Base-by-base conservation (phyloP, 2,888 invertebrate species). In the Loripinus fragilis region DNA sequence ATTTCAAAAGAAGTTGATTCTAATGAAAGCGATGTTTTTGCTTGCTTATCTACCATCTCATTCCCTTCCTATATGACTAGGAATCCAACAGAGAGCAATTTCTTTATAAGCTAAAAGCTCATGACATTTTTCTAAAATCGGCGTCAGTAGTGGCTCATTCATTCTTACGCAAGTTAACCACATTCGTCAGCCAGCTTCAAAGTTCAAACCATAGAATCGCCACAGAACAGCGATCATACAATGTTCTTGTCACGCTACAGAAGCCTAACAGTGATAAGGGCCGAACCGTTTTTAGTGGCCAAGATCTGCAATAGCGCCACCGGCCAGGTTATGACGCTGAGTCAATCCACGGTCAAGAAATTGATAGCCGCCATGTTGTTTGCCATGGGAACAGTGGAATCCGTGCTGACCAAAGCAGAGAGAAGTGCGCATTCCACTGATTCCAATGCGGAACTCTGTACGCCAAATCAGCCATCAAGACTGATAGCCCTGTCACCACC, bases 201-300 rank as follows among this genome's bases (percentile, higher is more conserved):
- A n/a, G n/a, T n/a, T n/a, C n/a, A 41, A 41, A 41, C 8, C 15
- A 41, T 41, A 15, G 41, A 41, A 7, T 41, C 50, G 8, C 50
- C 50, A 50, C 50, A 50, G n/a, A 20, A 50, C 50, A 50, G n/a
- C 17, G n/a, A n/a, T n/a, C 50, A 50, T 5, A 50, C 50, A 50
- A 10, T 50, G 8, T 50, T 50, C 20, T 20, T 50, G 50, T 50
- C 50, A 7, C 5, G 50, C 15, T 50, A 50, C 50, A 50, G 23
- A 23, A 50, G 50, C n/a, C n/a, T 50, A n/a, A 23, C 50, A n/a
- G 50, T 50, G 5, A 23, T 50, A 50, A 50, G n/a, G 23, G n/a
- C 50, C 5, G 50, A 50, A 23, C 8, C 10, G 10, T 15, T n/a
- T 7, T 5, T 50, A 7, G 23, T 50, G n/a, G 50, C 50, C 5